Evolutionary conservation across 2,888 invertebrate genomes (phyloP).

Genomic region (Gymnoscelis rufifasciata): DNA sequence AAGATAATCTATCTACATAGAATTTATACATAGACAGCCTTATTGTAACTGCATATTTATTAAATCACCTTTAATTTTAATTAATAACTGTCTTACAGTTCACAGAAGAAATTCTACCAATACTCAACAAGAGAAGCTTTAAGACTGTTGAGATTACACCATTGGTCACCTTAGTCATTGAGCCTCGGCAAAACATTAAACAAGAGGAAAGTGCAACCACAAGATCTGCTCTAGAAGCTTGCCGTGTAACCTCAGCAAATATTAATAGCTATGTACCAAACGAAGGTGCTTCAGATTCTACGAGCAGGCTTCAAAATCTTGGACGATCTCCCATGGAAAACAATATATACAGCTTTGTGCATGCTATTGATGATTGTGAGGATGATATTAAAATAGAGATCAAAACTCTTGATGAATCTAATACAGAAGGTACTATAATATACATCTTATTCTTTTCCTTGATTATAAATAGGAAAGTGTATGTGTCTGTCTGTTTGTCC

Average conservation of each 20-base stretch:
- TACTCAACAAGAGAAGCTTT: background rate
- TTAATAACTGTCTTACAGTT: too few species aligned
- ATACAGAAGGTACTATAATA: background rate
- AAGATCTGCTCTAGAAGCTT: background rate
- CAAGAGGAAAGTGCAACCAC: background rate
- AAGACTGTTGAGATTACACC: background rate
- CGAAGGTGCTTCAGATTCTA: background rate
- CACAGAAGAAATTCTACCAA: conserved; percentile 9
- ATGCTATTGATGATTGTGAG: background rate
- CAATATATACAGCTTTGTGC: background rate
- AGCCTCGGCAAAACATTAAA: background rate
- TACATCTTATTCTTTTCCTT: too few species aligned
- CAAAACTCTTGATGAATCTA: background rate
- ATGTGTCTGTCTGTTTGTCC: too few species aligned
- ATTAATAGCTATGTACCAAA: background rate
- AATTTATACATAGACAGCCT: too few species aligned
- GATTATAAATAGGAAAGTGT: too few species aligned
- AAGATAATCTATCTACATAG: too few species aligned
- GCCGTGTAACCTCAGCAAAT: background rate
- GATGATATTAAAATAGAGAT: background rate
- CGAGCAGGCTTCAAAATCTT: background rate
- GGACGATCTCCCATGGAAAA: background rate
- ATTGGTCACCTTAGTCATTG: background rate
- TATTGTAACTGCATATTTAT: too few species aligned
- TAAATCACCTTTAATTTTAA: too few species aligned